Conservation (phyloP, 1,140 invertebrate genomes). For the Onthophagus taurus region DNA sequence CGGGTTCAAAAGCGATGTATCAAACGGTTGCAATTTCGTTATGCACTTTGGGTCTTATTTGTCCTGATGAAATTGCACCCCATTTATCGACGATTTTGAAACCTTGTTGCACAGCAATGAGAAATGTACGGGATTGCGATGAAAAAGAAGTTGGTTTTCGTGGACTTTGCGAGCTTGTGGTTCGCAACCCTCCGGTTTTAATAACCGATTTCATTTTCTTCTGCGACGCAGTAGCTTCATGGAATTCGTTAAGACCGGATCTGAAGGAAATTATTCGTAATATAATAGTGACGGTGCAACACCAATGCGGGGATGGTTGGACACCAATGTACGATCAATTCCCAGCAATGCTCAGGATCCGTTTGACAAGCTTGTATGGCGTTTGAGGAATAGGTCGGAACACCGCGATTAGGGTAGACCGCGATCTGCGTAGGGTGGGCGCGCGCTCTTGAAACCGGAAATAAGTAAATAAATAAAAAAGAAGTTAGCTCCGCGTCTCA, state of each 20-base stretch:
- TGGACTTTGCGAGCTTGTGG: slow-evolving; percentile 76
- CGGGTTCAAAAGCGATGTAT: slow-evolving; percentile 28
- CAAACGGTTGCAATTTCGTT: slow-evolving; percentile 88
- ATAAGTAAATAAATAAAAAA: no score
- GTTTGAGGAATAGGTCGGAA: slow-evolving; percentile 25
- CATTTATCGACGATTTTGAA: slow-evolving; percentile 97
- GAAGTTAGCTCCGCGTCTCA: no score
- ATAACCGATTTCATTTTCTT: slow-evolving; percentile 34
- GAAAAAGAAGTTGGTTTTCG: slow-evolving; percentile 99
- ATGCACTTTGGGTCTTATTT: slow-evolving; percentile 98
- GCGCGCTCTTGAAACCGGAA: no score
- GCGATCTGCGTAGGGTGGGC: slow-evolving; percentile 27
- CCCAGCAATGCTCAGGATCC: slow-evolving; percentile 29
- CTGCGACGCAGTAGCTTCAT: slow-evolving; percentile 36
- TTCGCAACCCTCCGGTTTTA: slow-evolving; percentile 29
- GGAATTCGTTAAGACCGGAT: slow-evolving; percentile 30
- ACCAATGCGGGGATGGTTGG: slow-evolving; percentile 31
- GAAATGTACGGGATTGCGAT: slow-evolving; percentile 97
- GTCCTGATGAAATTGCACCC: slow-evolving; percentile 96
- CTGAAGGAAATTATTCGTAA: slow-evolving; percentile 30
- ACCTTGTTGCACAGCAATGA: slow-evolving; percentile 93
- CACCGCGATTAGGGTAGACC: slow-evolving; percentile 13
- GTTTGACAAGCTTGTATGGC: slow-evolving; percentile 31
- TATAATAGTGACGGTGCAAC: slow-evolving; percentile 29
- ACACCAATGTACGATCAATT: slow-evolving; percentile 29